These are phyloP conservation scores for Montipora sp. DNA, from an alignment of 64 coral and sea anemone genomes.

Conservation along the genomic window DNA sequence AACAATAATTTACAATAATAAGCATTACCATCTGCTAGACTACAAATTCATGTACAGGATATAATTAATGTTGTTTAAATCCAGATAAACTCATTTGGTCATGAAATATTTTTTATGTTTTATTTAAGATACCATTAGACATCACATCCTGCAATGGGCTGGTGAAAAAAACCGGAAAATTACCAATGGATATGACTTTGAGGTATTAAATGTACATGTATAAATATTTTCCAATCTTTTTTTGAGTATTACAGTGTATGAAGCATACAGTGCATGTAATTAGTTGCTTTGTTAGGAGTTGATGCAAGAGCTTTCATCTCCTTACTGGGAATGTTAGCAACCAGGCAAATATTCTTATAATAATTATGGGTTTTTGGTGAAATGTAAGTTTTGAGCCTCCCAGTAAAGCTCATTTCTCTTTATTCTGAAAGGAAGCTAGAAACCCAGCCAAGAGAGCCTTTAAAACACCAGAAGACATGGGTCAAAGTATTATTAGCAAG, in stretches of 20 bases:
- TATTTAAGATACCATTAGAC: conserved; percentile 38
- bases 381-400: neutral
- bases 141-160: conserved; percentile 29
- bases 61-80: neutral
- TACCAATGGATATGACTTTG: conserved; percentile 32
- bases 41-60: neutral
- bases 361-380: neutral
- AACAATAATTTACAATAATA: neutral
- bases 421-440: conserved; percentile 3
- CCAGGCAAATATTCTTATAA: neutral
- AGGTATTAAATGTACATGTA: neutral
- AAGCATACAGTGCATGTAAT: conserved; percentile 3
- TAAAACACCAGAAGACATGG: conserved; percentile 2
- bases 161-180: conserved; percentile 10
- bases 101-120: conserved; percentile 21
- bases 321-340: no score
- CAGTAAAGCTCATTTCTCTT: neutral
- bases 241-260: neutral
- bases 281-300: neutral
- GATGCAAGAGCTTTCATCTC: neutral
- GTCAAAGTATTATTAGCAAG: conserved; percentile 15
- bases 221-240: neutral
- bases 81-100: neutral
- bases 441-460: neutral
- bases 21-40: neutral